phyloP scores from a whole-genome alignment of 1,140 invertebrate genomes.

The Cydia splendana region DNA sequence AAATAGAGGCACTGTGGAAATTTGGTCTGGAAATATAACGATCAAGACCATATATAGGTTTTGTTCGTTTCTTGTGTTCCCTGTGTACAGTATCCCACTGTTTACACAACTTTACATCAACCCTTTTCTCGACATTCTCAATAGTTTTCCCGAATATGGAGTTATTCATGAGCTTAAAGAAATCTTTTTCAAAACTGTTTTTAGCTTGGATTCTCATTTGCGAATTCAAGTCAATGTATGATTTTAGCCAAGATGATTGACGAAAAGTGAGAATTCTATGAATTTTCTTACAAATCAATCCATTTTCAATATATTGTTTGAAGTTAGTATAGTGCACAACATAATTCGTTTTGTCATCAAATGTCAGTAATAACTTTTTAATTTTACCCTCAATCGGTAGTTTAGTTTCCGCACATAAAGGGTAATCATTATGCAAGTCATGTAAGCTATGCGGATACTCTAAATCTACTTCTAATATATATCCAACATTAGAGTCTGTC shows the following conservation, averaged over 20 bases:
- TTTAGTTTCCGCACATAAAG: conserved; percentile 58
- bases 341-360: conserved; percentile 40
- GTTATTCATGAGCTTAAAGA: conserved; percentile 6
- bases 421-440: conserved; percentile 66
- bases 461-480: conserved; percentile 71
- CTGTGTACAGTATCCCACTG: conserved; percentile 36
- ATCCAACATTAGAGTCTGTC: conserved; percentile 55
- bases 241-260: neutral
- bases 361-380: conserved; percentile 56
- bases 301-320: neutral
- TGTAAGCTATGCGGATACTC: conserved; percentile 65
- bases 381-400: conserved; percentile 34
- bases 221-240: conserved; percentile 5
- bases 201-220: neutral
- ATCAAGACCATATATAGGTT: conserved; percentile 30
- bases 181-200: neutral
- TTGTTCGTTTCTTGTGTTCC: conserved; percentile 23
- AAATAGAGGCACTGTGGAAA: conserved; percentile 55
- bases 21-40: conserved; percentile 51
- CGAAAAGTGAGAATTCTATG: neutral
- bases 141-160: neutral
- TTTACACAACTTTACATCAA: neutral
- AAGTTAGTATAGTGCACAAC: neutral
- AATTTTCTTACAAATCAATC: neutral
- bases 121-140: neutral